Conservation (phyloP, 2,888 invertebrate genomes). For the Amiota minor region DNA sequence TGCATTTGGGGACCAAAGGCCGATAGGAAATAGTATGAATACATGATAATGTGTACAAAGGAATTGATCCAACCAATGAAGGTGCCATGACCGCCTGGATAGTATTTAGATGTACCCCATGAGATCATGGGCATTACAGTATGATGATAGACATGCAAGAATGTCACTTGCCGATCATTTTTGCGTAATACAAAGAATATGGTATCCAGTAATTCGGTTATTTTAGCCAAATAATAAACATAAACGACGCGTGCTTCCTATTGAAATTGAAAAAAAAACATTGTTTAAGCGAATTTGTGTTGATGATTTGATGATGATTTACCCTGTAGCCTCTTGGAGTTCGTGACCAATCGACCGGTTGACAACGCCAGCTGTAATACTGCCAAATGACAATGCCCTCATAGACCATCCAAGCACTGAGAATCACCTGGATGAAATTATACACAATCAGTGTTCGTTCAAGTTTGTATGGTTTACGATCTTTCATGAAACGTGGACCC, state of each 20-base stretch:
- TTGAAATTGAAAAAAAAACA: neutral
- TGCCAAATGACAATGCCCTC: constrained; percentile 80
- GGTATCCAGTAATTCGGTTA: constrained; percentile 91
- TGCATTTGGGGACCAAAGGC: constrained; percentile 91
- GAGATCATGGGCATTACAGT: constrained; percentile 95
- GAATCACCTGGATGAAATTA: constrained; percentile 89
- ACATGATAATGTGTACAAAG: constrained; percentile 96
- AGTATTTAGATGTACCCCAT: constrained; percentile 94
- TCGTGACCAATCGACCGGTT: constrained; percentile 89
- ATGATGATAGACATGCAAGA: constrained; percentile 94
- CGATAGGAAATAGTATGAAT: constrained; percentile 90
- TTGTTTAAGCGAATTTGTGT: neutral
- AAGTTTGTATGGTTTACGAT: constrained; percentile 87
- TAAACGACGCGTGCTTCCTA: constrained; percentile 84
- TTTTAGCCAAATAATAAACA: constrained; percentile 90
- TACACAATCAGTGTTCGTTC: constrained; percentile 86
- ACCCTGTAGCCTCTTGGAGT: constrained; percentile 86
- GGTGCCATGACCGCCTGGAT: constrained; percentile 90
- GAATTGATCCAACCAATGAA: constrained; percentile 89
- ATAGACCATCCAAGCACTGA: constrained; percentile 85
- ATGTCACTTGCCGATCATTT: constrained; percentile 90
- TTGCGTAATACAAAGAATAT: constrained; percentile 95
- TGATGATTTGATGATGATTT: constrained; percentile 66
- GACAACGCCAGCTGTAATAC: constrained; percentile 91
- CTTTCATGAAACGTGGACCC: constrained; percentile 91